Conservation (phyloP, 2,797 vertebrate genomes). For the Hipposideros larvatus region DNA sequence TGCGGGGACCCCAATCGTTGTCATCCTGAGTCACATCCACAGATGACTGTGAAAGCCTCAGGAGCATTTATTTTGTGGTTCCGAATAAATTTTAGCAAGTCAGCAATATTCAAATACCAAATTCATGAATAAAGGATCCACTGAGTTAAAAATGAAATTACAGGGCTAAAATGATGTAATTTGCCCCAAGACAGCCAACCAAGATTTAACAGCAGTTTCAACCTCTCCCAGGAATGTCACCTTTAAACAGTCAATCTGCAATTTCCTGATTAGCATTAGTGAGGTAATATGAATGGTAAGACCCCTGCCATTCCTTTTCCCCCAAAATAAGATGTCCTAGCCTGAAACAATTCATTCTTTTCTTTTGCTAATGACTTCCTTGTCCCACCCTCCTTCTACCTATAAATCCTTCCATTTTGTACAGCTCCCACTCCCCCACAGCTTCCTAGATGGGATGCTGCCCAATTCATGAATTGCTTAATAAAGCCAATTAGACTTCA, state of each 20-base stretch:
- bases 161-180: neutral
- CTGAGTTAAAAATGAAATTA: neutral
- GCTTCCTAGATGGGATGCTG: neutral
- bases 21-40: neutral
- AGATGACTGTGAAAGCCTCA: neutral
- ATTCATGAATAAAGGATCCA: neutral
- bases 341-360: neutral
- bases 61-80: neutral
- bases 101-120: neutral
- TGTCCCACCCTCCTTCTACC: neutral
- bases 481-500: neutral
- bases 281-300: neutral
- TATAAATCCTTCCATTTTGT: neutral
- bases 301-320: too few relatives aligned
- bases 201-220: neutral
- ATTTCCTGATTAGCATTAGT: neutral
- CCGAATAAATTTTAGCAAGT: neutral
- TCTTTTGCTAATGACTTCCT: neutral
- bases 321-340: neutral
- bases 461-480: neutral
- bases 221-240: neutral
- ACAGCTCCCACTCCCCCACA: neutral
- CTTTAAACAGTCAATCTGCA: neutral
- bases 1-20: neutral
- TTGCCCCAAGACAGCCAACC: neutral